These are phyloP conservation scores for Drosophila aff. DNA, from an alignment of 1,140 invertebrate species.

Conservation along the genomic window DNA sequence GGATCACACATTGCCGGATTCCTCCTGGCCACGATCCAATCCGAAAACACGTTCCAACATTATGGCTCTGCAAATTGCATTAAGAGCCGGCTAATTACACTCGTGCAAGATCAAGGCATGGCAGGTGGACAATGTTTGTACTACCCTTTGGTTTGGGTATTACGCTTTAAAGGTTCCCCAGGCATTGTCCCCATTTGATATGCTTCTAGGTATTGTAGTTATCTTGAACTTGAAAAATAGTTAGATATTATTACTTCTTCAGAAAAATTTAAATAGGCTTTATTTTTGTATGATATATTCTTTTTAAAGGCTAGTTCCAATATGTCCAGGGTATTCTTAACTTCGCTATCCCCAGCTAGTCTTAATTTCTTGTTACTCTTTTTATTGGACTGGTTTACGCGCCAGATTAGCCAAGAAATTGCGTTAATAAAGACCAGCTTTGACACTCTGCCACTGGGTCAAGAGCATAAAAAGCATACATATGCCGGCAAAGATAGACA, in stretches of 20 bases:
- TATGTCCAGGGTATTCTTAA: not conserved
- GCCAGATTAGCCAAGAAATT: constrained; percentile 46
- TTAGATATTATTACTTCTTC: too few relatives aligned
- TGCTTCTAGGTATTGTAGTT: too few relatives aligned
- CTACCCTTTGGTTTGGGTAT: not conserved
- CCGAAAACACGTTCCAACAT: constrained; percentile 55
- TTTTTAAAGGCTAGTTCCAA: not conserved
- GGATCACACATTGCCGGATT: constrained; percentile 38
- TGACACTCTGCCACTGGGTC: constrained; percentile 74
- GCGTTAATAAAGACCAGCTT: constrained; percentile 53
- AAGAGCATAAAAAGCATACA: constrained; percentile 55
- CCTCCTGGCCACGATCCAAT: constrained; percentile 6
- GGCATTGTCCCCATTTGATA: not conserved
- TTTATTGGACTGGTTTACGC: constrained; percentile 36
- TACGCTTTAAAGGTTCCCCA: not conserved
- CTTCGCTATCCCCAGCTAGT: not conserved
- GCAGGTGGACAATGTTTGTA: constrained; percentile 31
- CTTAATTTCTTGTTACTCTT: constrained; percentile 10
- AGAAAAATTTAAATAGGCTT: too few relatives aligned
- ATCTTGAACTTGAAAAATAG: not conserved
- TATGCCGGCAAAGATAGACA: constrained; percentile 1
- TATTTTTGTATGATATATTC: not conserved
- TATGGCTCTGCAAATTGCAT: constrained; percentile 66
- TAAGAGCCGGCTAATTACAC: constrained; percentile 59
- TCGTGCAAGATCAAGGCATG: constrained; percentile 58